These are phyloP conservation scores for Diadegma fenestrale DNA, from an alignment of 2,888 invertebrate genomes.

Conservation along the genomic window DNA sequence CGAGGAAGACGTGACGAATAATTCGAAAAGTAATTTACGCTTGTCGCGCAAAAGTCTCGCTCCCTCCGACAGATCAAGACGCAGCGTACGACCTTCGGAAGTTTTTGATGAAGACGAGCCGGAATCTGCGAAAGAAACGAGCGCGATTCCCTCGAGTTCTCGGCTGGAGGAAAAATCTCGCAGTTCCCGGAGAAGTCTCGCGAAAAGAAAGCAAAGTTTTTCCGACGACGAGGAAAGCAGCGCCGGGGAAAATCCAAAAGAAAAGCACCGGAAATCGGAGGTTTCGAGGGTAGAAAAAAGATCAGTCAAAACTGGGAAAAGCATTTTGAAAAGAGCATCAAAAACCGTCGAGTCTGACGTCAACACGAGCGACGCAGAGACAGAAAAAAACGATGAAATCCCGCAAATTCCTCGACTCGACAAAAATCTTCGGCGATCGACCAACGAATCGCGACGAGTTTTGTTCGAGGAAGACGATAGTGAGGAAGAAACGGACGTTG, in stretches of 20 bases:
- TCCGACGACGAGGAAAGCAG: neutral
- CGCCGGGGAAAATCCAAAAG: neutral
- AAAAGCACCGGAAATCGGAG: neutral
- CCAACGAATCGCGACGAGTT: neutral
- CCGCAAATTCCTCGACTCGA: neutral
- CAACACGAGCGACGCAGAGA: neutral
- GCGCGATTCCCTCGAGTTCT: neutral
- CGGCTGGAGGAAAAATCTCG: slow-evolving; percentile 1
- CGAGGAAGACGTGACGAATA: neutral
- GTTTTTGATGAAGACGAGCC: neutral
- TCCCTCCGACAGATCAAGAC: neutral
- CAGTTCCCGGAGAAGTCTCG: neutral
- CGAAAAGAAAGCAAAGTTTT: neutral
- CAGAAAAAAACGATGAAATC: neutral
- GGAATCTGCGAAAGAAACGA: neutral
- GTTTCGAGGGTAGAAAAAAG: neutral
- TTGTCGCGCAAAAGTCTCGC: neutral
- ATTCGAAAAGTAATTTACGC: neutral
- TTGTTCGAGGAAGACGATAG: neutral
- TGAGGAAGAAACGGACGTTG: neutral
- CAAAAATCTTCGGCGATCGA: neutral
- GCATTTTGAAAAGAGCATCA: neutral
- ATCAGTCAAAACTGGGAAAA: neutral
- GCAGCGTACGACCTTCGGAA: neutral
- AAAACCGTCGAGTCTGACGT: too few species aligned